Evolutionary conservation across 2,888 invertebrate genomes (phyloP).

Genomic region (Alcis repandata): DNA sequence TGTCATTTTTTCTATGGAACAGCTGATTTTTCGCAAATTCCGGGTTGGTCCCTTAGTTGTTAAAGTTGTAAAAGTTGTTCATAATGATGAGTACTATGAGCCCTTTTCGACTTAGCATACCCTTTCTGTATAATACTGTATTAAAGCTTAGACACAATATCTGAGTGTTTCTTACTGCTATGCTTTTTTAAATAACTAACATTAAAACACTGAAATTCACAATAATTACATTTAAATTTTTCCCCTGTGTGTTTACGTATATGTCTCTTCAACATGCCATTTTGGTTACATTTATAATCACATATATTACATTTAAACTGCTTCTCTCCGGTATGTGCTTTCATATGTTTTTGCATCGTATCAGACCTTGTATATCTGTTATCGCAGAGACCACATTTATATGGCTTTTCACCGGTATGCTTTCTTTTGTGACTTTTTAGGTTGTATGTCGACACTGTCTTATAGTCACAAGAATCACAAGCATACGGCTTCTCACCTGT

Average conservation of each 20-base stretch:
- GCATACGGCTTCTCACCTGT: constrained; percentile 22
- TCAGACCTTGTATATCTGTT: constrained; percentile 16
- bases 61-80: too few species aligned
- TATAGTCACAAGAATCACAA: constrained; percentile 10
- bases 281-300: constrained; percentile 14
- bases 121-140: too few species aligned
- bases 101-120: too few species aligned
- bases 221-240: constrained; percentile 14
- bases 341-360: constrained; percentile 31
- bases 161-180: constrained; percentile 9
- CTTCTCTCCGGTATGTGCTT: constrained; percentile 31
- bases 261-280: constrained; percentile 15
- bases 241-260: constrained; percentile 21
- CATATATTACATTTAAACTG: constrained; percentile 31
- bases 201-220: constrained; percentile 6
- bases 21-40: too few species aligned
- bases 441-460: background rate
- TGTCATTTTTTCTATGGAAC: too few species aligned
- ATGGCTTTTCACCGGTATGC: constrained; percentile 26
- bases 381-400: constrained; percentile 23
- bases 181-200: constrained; percentile 17
- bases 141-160: background rate
- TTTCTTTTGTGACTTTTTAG: constrained; percentile 14
- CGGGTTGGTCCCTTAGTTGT: too few species aligned
- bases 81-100: too few species aligned